These are phyloP conservation scores for Metacarcinus magister DNA, from an alignment of 2,888 invertebrate genomes.

Conservation along the genomic window DNA sequence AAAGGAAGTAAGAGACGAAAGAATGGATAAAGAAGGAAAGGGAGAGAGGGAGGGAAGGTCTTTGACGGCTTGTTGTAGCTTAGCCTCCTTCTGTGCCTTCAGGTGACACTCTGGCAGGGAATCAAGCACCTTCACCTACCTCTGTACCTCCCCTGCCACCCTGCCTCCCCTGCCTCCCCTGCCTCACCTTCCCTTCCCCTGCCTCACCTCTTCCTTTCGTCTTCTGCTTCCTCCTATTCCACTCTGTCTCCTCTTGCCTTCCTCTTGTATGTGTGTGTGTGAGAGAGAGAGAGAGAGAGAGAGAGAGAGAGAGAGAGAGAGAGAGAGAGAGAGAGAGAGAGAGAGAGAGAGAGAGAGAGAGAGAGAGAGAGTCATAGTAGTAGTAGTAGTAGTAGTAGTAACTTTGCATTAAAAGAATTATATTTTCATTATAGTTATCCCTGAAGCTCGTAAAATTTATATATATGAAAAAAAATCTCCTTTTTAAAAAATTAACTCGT, in stretches of 20 bases:
- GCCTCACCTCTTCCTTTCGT: background rate
- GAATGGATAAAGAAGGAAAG: background rate
- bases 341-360: conserved; percentile 26
- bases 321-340: conserved; percentile 26
- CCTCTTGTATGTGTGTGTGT: background rate
- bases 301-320: conserved; percentile 26
- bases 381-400: background rate
- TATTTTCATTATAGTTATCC: too few relatives aligned
- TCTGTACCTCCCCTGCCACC: background rate
- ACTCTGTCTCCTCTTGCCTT: background rate
- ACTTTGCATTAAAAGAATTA: too few relatives aligned
- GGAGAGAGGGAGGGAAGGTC: background rate
- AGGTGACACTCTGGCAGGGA: conserved; percentile 32
- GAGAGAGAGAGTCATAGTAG: background rate
- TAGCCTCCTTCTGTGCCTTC: background rate
- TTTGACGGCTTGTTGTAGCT: conserved; percentile 10
- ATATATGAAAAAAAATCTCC: too few relatives aligned
- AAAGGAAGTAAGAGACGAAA: background rate
- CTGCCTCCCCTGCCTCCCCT: background rate
- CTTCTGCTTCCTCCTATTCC: background rate
- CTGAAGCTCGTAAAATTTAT: too few relatives aligned
- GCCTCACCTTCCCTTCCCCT: background rate
- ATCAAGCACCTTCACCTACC: background rate
- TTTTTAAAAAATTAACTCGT: background rate
- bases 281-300: too few relatives aligned